phyloP scores from a whole-genome alignment of 2,888 invertebrate genomes.

The Hybos culiciformis region DNA sequence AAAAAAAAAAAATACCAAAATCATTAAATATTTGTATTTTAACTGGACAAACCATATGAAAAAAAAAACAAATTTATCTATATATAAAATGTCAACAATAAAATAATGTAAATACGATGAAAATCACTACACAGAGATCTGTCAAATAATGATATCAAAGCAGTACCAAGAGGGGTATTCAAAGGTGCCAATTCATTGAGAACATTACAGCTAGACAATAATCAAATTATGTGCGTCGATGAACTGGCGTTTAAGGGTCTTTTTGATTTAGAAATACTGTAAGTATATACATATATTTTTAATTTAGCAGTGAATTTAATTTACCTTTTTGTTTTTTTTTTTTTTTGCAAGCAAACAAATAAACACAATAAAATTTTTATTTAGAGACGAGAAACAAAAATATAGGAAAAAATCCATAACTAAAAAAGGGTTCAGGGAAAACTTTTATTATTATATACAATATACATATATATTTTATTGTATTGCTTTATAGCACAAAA shows the following conservation, averaged over 20 bases:
- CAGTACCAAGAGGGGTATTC: constrained; percentile 65
- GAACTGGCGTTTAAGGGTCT: constrained; percentile 68
- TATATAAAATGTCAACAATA: too few relatives aligned
- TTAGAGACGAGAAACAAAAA: too few relatives aligned
- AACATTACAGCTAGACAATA: constrained; percentile 80
- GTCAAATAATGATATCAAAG: constrained; percentile 74
- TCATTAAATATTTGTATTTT: too few relatives aligned
- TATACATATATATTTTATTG: too few relatives aligned
- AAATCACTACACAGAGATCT: constrained; percentile 51
- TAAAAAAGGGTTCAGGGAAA: too few relatives aligned
- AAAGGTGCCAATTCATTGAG: constrained; percentile 63
- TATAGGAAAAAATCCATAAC: too few relatives aligned
- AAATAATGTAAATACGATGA: neutral
- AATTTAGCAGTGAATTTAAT: too few relatives aligned
- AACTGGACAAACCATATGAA: neutral
- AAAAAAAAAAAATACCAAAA: neutral
- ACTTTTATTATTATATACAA: too few relatives aligned
- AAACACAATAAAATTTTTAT: too few relatives aligned
- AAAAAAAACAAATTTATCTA: neutral
- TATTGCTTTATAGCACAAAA: too few relatives aligned
- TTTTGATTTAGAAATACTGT: constrained; percentile 73
- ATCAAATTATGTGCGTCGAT: constrained; percentile 79
- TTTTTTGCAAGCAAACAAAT: too few relatives aligned
- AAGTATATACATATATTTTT: constrained; percentile 37
- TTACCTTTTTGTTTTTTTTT: too few relatives aligned